These are phyloP conservation scores for Halictus quadricinctus DNA, from an alignment of 2,888 invertebrate genomes.

Conservation along the genomic window DNA sequence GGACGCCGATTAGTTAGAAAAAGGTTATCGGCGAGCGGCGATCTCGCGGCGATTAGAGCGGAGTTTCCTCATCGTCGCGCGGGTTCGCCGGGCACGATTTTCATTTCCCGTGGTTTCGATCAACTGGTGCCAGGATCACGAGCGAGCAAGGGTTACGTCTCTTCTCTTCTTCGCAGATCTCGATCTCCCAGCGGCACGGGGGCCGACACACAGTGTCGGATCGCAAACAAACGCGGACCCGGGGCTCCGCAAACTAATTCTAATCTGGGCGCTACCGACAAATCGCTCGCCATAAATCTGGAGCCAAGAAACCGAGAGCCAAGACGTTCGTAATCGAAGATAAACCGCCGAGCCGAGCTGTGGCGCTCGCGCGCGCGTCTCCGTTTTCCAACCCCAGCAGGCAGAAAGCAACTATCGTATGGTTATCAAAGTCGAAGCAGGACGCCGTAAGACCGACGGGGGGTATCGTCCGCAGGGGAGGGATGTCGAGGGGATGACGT, in stretches of 20 bases:
- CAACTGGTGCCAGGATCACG: constrained; percentile 47
- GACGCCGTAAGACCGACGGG: constrained; percentile 61
- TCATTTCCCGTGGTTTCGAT: constrained; percentile 48
- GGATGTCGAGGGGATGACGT: constrained; percentile 73
- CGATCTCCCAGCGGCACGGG: constrained; percentile 61
- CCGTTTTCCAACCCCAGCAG: constrained; percentile 54
- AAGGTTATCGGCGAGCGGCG: constrained; percentile 28
- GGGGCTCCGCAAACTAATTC: constrained; percentile 81
- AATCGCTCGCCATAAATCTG: constrained; percentile 81
- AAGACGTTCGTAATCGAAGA: constrained; percentile 82
- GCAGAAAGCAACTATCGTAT: constrained; percentile 73
- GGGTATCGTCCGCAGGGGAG: constrained; percentile 59
- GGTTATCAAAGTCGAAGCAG: constrained; percentile 75
- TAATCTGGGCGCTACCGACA: constrained; percentile 81
- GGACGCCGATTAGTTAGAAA: constrained; percentile 11
- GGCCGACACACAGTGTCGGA: constrained; percentile 61
- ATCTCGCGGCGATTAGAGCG: constrained; percentile 23
- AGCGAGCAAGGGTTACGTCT: constrained; percentile 53
- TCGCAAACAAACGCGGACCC: constrained; percentile 71
- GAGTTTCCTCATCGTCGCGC: constrained; percentile 32
- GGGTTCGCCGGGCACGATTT: constrained; percentile 35
- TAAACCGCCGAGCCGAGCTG: constrained; percentile 73
- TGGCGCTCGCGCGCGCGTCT: constrained; percentile 36
- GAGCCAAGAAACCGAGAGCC: constrained; percentile 78
- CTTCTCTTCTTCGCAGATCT: constrained; percentile 56